Evolutionary conservation across 1,140 invertebrate genomes (phyloP).

Genomic region (Ditylenchus dipsaci): DNA sequence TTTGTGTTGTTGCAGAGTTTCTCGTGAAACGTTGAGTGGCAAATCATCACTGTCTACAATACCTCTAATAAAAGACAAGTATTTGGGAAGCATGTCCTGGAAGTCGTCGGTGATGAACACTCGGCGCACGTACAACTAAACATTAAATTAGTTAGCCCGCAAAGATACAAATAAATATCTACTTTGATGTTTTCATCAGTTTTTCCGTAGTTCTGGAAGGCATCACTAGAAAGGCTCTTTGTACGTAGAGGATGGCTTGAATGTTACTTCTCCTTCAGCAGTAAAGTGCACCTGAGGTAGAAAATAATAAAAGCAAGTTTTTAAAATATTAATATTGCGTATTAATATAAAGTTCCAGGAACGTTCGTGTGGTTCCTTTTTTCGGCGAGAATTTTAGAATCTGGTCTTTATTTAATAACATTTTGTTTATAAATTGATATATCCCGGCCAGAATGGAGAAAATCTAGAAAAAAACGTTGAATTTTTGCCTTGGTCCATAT

Average conservation of each 20-base stretch:
- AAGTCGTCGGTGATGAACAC: conserved; percentile 99
- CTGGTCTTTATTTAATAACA: too few species aligned
- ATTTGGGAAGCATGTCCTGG: conserved; percentile 98
- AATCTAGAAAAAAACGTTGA: too few species aligned
- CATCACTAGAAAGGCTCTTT: conserved; percentile 80
- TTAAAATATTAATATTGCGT: too few species aligned
- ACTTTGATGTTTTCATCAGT: conserved; percentile 90
- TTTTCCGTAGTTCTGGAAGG: conserved; percentile 89
- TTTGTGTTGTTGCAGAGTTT: conserved; percentile 93
- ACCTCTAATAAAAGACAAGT: conserved; percentile 85
- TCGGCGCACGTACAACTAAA: conserved; percentile 86
- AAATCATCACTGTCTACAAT: conserved; percentile 99
- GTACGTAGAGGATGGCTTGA: conserved; percentile 92
- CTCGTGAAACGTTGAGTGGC: conserved; percentile 93
- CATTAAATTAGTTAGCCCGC: too few species aligned
- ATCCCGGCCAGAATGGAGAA: too few species aligned
- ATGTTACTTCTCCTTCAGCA: conserved; percentile 96
- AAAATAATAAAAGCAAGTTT: too few species aligned
- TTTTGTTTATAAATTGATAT: too few species aligned
- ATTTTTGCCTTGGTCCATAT: too few species aligned
- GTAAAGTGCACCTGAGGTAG: conserved; percentile 91
- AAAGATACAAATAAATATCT: too few species aligned
- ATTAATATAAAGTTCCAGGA: too few species aligned
- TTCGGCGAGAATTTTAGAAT: too few species aligned
- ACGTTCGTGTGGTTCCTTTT: too few species aligned